These are phyloP conservation scores for Oxytorus armatus DNA, from an alignment of 2,888 invertebrate species.

Conservation along the genomic window DNA sequence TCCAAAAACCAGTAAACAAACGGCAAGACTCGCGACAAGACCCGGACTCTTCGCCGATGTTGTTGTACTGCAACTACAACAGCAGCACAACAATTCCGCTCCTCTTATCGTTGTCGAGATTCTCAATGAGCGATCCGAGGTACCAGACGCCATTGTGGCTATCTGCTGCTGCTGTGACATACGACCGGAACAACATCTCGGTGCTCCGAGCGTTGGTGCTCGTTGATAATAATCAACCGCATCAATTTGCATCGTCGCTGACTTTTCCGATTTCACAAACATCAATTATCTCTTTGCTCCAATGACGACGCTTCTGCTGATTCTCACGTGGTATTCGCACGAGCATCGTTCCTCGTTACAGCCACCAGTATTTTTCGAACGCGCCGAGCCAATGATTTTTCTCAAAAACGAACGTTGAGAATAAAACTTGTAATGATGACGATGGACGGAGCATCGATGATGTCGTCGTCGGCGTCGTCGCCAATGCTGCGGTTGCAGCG, in stretches of 20 bases:
- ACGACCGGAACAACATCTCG: slow-evolving; percentile 79
- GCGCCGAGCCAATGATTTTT: background rate
- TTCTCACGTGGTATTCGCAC: background rate
- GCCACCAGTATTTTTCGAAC: background rate
- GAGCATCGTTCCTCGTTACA: background rate
- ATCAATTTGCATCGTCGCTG: slow-evolving; percentile 78
- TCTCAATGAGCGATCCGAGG: slow-evolving; percentile 65
- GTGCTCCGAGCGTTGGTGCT: slow-evolving; percentile 63
- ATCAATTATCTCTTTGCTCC: slow-evolving; percentile 34
- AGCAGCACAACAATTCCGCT: slow-evolving; percentile 85
- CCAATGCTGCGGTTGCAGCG: slow-evolving; percentile 75
- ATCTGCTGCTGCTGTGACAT: slow-evolving; percentile 64
- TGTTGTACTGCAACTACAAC: slow-evolving; percentile 86
- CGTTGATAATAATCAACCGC: slow-evolving; percentile 80
- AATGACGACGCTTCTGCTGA: background rate
- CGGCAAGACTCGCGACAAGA: slow-evolving; percentile 92
- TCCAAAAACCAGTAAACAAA: slow-evolving; percentile 93
- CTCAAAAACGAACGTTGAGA: no score
- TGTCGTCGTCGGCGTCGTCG: slow-evolving; percentile 74
- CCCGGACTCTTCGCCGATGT: slow-evolving; percentile 85
- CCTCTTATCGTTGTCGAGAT: slow-evolving; percentile 74
- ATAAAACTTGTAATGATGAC: no score
- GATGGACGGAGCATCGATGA: slow-evolving; percentile 1
- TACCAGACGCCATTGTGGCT: slow-evolving; percentile 66
- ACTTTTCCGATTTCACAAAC: slow-evolving; percentile 17